Conservation (phyloP, 2,888 invertebrate species). For the Nemurella pictetii region DNA sequence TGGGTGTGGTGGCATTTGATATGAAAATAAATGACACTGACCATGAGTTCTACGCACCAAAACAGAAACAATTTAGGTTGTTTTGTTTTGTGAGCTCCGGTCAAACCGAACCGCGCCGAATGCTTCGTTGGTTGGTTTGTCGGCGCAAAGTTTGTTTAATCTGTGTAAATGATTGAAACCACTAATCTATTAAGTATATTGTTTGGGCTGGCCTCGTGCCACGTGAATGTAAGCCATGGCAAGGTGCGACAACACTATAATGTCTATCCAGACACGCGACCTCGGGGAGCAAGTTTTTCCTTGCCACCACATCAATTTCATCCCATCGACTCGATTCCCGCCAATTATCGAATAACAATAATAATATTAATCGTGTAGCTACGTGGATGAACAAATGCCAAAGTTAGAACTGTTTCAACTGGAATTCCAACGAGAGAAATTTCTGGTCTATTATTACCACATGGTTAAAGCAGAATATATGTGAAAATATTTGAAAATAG, state of each 20-base stretch:
- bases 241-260: neutral
- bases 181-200: neutral
- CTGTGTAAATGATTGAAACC: neutral
- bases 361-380: too few relatives aligned
- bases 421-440: too few relatives aligned
- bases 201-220: neutral
- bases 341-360: too few relatives aligned
- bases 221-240: neutral
- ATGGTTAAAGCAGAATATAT: too few relatives aligned
- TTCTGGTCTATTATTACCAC: too few relatives aligned
- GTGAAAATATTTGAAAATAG: too few relatives aligned
- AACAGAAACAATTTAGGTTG: neutral
- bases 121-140: neutral
- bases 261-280: too few relatives aligned
- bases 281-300: too few relatives aligned
- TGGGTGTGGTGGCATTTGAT: neutral
- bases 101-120: neutral
- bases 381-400: too few relatives aligned
- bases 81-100: neutral
- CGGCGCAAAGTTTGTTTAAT: neutral
- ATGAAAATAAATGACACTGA: neutral
- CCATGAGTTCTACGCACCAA: neutral
- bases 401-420: too few relatives aligned
- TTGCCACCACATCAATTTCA: too few relatives aligned
- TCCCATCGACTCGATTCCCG: too few relatives aligned